Evolutionary conservation across 2,113 vertebrate species (phyloP).

Genomic region (Tympanuchus pallidicinctus): DNA sequence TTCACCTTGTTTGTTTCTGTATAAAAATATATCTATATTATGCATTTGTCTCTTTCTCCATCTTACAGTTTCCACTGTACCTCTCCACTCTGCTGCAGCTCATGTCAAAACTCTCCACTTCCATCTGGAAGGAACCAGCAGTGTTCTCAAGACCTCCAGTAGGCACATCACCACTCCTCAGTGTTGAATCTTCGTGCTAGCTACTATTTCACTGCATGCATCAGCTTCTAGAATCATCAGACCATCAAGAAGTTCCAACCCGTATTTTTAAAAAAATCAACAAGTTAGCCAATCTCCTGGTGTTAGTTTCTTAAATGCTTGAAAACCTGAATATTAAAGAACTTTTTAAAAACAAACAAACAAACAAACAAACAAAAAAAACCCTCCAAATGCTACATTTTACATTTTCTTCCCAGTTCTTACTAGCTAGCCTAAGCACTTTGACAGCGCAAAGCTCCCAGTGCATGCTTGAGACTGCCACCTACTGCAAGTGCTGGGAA

Average conservation of each 20-base stretch:
- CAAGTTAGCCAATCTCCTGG: not conserved
- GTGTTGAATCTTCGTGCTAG: not conserved
- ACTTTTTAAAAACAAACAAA: not conserved
- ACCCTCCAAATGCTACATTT: not conserved
- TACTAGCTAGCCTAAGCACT: not conserved
- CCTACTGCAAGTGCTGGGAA: not conserved
- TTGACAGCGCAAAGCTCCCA: not conserved
- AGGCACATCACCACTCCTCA: not conserved
- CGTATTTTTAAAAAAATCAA: too few species aligned
- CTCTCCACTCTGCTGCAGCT: too few species aligned
- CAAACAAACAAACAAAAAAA: not conserved
- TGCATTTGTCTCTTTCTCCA: not conserved
- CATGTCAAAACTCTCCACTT: not conserved
- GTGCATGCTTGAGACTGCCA: slow-evolving; percentile 1
- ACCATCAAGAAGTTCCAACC: not conserved
- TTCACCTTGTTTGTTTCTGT: not conserved
- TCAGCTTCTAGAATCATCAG: accelerated
- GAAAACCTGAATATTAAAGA: accelerated
- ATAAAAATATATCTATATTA: not conserved
- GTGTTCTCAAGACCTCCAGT: not conserved
- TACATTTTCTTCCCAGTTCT: too few species aligned
- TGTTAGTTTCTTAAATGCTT: not conserved
- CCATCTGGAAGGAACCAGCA: not conserved
- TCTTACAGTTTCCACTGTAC: not conserved
- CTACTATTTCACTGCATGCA: not conserved